Conservation (phyloP, 2,113 vertebrate species). For the Zosterops lateralis region DNA sequence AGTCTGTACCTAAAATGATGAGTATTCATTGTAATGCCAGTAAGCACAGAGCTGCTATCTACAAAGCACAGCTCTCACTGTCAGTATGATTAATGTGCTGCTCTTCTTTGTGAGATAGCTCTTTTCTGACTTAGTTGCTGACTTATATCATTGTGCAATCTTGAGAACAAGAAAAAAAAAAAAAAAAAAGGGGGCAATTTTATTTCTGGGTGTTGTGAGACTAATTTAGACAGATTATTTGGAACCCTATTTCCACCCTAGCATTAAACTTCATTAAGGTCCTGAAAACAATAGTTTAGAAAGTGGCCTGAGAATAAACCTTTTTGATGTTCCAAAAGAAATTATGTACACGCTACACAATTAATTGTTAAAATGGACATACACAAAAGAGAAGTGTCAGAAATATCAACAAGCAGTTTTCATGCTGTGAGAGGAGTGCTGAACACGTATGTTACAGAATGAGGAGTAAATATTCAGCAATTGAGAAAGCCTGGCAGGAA, state of each 20-base stretch:
- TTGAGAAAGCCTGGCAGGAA: not conserved
- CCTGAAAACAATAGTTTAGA: not conserved
- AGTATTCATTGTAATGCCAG: not conserved
- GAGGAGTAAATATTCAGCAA: not conserved
- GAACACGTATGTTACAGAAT: not conserved
- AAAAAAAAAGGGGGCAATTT: not conserved
- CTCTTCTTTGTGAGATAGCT: not conserved
- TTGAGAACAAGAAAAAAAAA: not conserved
- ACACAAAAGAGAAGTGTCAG: not conserved
- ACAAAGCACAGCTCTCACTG: not conserved
- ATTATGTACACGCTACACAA: not conserved
- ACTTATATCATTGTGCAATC: not conserved
- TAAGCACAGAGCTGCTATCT: not conserved
- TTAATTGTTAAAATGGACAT: not conserved
- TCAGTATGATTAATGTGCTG: conserved; percentile 22
- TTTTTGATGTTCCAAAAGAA: not conserved
- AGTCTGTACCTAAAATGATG: not conserved
- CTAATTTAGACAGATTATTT: not conserved
- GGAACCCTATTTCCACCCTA: not conserved
- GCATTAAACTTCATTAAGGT: not conserved
- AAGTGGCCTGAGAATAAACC: not conserved
- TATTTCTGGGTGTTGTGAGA: not conserved
- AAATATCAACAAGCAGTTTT: not conserved
- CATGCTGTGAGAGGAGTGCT: not conserved
- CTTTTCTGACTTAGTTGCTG: conserved; percentile 5